Evolutionary conservation across 2,113 vertebrate species (phyloP).

Genomic region (Phodopus roborovskii): DNA sequence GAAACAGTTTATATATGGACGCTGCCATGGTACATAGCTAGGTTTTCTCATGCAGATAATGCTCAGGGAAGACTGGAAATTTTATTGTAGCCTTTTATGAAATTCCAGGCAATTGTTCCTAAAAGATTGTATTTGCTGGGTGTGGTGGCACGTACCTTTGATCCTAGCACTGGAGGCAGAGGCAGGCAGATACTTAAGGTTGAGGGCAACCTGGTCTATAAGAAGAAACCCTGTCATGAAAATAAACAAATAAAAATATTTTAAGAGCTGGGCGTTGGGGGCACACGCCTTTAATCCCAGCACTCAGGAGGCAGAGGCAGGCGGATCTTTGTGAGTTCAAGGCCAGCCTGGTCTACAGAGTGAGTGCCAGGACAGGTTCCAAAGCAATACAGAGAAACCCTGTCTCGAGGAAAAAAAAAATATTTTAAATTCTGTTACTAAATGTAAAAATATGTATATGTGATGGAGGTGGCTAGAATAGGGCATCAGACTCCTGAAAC

Average conservation of each 20-base stretch:
- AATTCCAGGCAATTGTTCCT: not conserved
- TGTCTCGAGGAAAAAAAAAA: not conserved
- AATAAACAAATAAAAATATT: no score
- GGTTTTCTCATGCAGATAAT: not conserved
- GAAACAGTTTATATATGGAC: not conserved
- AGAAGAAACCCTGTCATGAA: no score
- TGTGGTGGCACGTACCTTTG: no score
- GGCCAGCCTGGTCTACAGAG: not conserved
- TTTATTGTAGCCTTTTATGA: conserved; percentile 5
- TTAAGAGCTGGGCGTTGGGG: no score
- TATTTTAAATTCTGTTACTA: not conserved
- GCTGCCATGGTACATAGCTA: not conserved
- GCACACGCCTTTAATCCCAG: no score
- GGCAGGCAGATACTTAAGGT: no score
- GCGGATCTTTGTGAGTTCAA: not conserved
- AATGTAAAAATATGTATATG: not conserved
- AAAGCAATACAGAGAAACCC: no score
- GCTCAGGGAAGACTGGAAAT: not conserved
- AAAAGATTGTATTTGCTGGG: not conserved
- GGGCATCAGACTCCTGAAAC: not conserved
- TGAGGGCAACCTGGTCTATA: no score
- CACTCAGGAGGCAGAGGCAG: not conserved
- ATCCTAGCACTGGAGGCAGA: no score
- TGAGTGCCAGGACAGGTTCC: no score
- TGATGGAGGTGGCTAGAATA: not conserved